Percentiles rank a stretch among this genome's conserved stretches.
phyloP scores from a whole-genome alignment of 2,888 invertebrate species.

The Agrotis puta region DNA sequence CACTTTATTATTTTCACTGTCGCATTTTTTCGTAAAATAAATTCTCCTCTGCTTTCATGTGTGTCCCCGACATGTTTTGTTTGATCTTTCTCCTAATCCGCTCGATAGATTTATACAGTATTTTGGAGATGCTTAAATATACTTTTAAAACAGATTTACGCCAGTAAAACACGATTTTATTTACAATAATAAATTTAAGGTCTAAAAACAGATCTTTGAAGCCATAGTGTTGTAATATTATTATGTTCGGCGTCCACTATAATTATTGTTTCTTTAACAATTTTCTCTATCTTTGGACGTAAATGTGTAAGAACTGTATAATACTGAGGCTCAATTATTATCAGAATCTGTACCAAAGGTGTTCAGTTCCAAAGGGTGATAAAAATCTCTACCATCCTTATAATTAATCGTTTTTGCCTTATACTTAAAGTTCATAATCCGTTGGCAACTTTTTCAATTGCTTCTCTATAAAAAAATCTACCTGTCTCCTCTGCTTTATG shows the following conservation, averaged over 20 bases:
- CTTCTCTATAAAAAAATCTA: constrained; percentile 54
- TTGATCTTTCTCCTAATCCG: neutral
- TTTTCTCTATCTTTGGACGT: neutral
- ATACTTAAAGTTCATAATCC: constrained; percentile 40
- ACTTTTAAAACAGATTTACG: neutral
- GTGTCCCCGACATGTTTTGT: neutral
- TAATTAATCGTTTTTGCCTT: constrained; percentile 8
- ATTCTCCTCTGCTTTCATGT: constrained; percentile 1
- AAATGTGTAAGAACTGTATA: neutral
- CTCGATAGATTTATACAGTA: neutral
- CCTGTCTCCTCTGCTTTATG: constrained; percentile 62
- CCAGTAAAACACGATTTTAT: neutral
- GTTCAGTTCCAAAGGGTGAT: constrained; percentile 22
- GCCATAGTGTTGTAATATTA: neutral
- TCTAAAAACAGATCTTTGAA: neutral
- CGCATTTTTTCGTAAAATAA: constrained; percentile 5
- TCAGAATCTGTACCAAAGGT: constrained; percentile 9
- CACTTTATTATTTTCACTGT: constrained; percentile 28
- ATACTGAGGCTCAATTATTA: constrained; percentile 6
- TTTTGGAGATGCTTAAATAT: neutral
- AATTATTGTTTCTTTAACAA: neutral
- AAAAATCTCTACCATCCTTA: neutral
- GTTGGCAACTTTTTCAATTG: constrained; percentile 28
- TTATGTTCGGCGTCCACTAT: neutral
- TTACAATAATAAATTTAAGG: neutral